A percentile compares a stretch with the other conserved stretches of the same genome.
phyloP scores from a whole-genome alignment of 2,888 invertebrate species.

The Platynereis dumerilii region DNA sequence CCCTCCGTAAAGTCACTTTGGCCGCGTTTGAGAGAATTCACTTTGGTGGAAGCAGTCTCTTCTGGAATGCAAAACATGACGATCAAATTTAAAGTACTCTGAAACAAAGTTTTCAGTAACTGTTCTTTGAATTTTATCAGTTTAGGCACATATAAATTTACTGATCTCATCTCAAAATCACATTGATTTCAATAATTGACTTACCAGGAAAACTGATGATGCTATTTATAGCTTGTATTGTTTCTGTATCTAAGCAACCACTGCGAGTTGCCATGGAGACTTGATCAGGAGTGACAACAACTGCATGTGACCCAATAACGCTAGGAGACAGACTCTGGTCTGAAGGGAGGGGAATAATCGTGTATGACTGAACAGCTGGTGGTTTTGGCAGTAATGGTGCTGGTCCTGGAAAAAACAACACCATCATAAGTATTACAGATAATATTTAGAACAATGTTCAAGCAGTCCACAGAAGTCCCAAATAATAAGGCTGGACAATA shows the following conservation, averaged over 20 bases:
- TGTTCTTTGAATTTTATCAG: too few species aligned
- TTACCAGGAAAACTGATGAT: too few species aligned
- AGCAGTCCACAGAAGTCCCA: too few species aligned
- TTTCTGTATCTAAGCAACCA: too few species aligned
- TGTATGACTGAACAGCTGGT: conserved; percentile 18
- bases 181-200: too few species aligned
- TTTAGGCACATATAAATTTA: background rate
- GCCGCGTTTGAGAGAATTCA: conserved; percentile 10
- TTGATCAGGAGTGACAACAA: conserved; percentile 26
- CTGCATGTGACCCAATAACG: background rate
- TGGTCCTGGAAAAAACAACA: conserved; percentile 27
- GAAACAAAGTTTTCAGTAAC: too few species aligned
- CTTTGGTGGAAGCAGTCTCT: background rate
- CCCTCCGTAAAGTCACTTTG: background rate
- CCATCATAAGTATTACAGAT: background rate
- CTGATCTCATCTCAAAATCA: too few species aligned
- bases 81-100: too few species aligned
- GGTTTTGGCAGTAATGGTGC: conserved; percentile 36
- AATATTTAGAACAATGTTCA: too few species aligned
- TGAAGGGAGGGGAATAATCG: conserved; percentile 31
- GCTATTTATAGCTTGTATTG: too few species aligned
- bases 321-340: too few species aligned
- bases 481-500: too few species aligned
- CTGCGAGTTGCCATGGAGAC: conserved; percentile 14
- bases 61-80: background rate